Percentiles rank a stretch among this genome's conserved stretches.
These are phyloP conservation scores for Trypoxylus dichotomus DNA, from an alignment of 1,140 invertebrate species.

Conservation along the genomic window DNA sequence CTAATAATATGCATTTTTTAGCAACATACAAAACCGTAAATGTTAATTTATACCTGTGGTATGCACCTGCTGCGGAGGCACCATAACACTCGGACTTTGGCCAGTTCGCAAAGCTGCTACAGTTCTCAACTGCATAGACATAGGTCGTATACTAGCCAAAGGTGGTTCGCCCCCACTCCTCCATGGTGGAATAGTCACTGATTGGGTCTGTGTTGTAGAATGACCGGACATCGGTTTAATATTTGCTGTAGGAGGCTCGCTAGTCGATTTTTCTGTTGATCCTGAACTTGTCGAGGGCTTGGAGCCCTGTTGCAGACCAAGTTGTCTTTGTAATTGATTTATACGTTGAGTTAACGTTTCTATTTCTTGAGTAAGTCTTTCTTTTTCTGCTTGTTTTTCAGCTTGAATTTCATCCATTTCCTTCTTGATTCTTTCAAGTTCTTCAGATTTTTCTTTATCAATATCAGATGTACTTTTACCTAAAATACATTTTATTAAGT, in stretches of 20 bases:
- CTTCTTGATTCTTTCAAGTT: slow-evolving; percentile 71
- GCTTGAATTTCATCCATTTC: slow-evolving; percentile 70
- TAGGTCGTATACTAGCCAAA: slow-evolving; percentile 88
- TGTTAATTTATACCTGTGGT: slow-evolving; percentile 52
- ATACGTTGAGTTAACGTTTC: slow-evolving; percentile 74
- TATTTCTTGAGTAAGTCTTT: slow-evolving; percentile 67
- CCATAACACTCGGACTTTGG: slow-evolving; percentile 56
- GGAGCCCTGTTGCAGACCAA: slow-evolving; percentile 69
- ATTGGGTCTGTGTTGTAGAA: slow-evolving; percentile 54
- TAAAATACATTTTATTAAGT: slow-evolving; percentile 27
- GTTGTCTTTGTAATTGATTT: slow-evolving; percentile 75
- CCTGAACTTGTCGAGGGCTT: slow-evolving; percentile 67
- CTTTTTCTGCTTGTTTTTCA: slow-evolving; percentile 65
- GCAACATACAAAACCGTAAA: background rate
- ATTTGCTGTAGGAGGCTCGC: slow-evolving; percentile 85
- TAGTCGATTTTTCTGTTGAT: slow-evolving; percentile 67
- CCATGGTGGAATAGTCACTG: slow-evolving; percentile 62
- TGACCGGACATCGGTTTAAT: slow-evolving; percentile 87
- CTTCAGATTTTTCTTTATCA: slow-evolving; percentile 41
- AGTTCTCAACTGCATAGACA: slow-evolving; percentile 74
- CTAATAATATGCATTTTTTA: background rate
- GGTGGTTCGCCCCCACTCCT: slow-evolving; percentile 72
- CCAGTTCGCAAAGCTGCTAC: slow-evolving; percentile 79
- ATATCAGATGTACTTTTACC: slow-evolving; percentile 42
- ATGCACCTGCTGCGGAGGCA: slow-evolving; percentile 63